phyloP scores from a whole-genome alignment of 1,140 invertebrate genomes.

The Oncopodura yosiiana region DNA sequence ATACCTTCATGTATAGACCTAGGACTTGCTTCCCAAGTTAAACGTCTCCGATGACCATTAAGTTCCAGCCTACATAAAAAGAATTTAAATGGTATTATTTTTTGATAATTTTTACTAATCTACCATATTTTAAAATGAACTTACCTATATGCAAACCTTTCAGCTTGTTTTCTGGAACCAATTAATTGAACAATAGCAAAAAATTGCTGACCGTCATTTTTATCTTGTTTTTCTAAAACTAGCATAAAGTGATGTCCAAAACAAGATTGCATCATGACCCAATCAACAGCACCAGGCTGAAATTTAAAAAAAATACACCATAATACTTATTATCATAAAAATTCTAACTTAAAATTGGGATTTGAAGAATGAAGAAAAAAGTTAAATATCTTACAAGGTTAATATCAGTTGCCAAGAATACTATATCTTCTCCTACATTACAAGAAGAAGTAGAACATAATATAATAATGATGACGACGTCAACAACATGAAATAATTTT shows the following conservation, averaged over 20 bases:
- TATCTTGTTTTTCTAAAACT: conserved; percentile 97
- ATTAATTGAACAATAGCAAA: conserved; percentile 99
- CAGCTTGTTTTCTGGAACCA: conserved; percentile 95
- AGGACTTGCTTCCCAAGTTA: conserved; percentile 99
- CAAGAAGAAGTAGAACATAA: no score
- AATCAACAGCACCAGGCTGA: conserved; percentile 98
- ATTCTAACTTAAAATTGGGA: no score
- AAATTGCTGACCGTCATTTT: conserved; percentile 95
- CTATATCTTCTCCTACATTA: conserved; percentile 80
- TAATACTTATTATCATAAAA: no score
- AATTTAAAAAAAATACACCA: no score
- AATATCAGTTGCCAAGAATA: conserved; percentile 98
- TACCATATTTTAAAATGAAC: conserved; percentile 4
- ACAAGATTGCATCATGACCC: conserved; percentile 99
- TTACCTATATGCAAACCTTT: conserved; percentile 96
- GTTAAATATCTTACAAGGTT: no score
- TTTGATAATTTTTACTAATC: not conserved
- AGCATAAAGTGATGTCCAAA: conserved; percentile 99
- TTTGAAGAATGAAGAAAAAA: no score
- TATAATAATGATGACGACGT: no score
- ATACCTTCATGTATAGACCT: conserved; percentile 97
- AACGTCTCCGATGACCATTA: conserved; percentile 80
- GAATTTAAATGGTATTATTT: not conserved
- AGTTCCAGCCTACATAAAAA: conserved; percentile 68
- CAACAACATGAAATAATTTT: not conserved